A percentile compares a stretch with the other conserved stretches of the same genome.
phyloP scores from a whole-genome alignment of 2,797 vertebrate genomes.

The Leptoclinus maculatus region DNA sequence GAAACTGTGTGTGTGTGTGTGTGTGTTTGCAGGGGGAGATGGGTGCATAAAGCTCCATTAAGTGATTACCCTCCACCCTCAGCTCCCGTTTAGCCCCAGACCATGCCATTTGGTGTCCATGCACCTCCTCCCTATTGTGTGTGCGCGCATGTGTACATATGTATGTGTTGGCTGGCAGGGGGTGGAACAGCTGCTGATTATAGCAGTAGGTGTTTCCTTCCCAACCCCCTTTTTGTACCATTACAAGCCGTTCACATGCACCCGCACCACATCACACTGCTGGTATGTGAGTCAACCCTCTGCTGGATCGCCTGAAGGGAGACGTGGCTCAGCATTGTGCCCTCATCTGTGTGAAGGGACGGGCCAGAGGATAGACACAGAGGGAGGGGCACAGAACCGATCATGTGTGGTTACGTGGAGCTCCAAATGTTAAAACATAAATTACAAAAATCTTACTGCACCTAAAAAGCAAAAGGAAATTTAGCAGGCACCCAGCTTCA shows the following conservation, averaged over 20 bases:
- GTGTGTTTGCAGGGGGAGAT: constrained; percentile 11
- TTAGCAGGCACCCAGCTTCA: not conserved
- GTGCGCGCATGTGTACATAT: not conserved
- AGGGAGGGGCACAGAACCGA: not conserved
- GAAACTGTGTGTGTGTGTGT: constrained; percentile 15
- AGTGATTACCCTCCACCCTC: constrained; percentile 56
- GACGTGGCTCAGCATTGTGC: constrained; percentile 45
- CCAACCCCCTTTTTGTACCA: constrained; percentile 29
- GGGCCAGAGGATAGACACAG: not conserved
- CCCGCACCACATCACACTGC: constrained; percentile 20
- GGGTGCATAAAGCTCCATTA: constrained; percentile 59
- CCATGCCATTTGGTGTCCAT: constrained; percentile 50
- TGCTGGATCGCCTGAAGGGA: constrained; percentile 35
- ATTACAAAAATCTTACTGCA: not conserved
- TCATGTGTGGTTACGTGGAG: constrained; percentile 1
- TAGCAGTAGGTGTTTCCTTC: constrained; percentile 38
- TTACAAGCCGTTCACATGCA: constrained; percentile 21
- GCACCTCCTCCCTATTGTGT: constrained; percentile 30
- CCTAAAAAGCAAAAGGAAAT: not conserved
- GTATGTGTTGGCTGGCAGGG: constrained; percentile 14
- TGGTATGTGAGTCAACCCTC: constrained; percentile 46
- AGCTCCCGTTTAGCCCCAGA: constrained; percentile 37
- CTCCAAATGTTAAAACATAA: constrained; percentile 11
- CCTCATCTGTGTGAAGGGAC: constrained; percentile 33
- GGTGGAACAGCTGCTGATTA: constrained; percentile 45